phyloP scores from a whole-genome alignment of 2,797 vertebrate genomes.

The Lophotriccus pileatus region DNA sequence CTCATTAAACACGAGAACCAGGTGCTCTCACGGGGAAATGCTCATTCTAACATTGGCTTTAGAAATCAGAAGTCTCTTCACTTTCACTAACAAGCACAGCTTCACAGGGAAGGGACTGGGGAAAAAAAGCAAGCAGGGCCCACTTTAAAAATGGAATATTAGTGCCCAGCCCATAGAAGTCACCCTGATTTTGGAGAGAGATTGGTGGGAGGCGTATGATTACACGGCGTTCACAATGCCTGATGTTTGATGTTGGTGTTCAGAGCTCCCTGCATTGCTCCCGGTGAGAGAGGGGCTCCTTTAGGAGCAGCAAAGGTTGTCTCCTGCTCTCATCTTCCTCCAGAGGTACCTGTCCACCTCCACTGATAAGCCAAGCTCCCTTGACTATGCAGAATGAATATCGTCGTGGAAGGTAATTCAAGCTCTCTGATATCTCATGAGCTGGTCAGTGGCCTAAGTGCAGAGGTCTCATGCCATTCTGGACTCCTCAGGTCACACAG shows the following conservation, averaged over 20 bases:
- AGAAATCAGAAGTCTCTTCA: slow-evolving; percentile 66
- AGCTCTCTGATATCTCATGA: not conserved
- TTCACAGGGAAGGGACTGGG: slow-evolving; percentile 37
- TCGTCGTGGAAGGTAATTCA: accelerated
- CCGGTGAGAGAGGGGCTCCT: not conserved
- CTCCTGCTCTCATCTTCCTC: not conserved
- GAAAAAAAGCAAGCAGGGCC: slow-evolving; percentile 16
- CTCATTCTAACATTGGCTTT: slow-evolving; percentile 61
- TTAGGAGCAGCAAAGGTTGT: not conserved
- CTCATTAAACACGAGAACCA: slow-evolving; percentile 74
- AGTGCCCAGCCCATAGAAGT: not conserved
- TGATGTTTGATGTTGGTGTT: not conserved
- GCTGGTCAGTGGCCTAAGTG: too few relatives aligned
- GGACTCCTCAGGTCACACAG: not conserved
- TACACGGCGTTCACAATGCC: not conserved
- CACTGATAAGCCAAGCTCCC: not conserved
- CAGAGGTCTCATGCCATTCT: accelerated
- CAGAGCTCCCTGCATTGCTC: accelerated
- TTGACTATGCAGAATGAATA: accelerated
- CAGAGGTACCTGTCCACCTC: not conserved
- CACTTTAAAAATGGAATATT: slow-evolving; percentile 48
- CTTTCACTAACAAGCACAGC: slow-evolving; percentile 72
- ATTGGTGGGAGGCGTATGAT: not conserved
- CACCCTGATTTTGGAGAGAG: not conserved
- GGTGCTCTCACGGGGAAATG: slow-evolving; percentile 72